Evolutionary conservation across 2,888 invertebrate genomes (phyloP), one percentile per base, ranked within the genome.

Genomic region (Drosophila gaucha): DNA sequence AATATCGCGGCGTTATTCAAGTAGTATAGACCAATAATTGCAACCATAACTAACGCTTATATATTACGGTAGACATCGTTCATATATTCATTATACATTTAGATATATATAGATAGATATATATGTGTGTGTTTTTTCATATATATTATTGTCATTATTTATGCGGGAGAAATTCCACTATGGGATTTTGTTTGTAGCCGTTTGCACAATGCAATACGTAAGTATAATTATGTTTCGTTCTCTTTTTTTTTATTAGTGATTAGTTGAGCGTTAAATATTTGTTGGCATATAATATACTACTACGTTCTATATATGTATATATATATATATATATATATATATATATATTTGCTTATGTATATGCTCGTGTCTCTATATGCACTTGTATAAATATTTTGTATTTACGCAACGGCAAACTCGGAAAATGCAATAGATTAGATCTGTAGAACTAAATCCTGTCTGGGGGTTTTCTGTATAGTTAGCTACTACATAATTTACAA

Each of bases 101-200:
- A 41, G 24, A 26, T 41, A 62, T 64, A 55, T 76, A 58, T 80
- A 62, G 35, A 49, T 33, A 9, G 66, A 60, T 68, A 56, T 31
- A 31, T 60, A 31, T 63, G 63, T 46, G 14, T 28, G 26, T 18
- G 10, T 38, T 38, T 39, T 2, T 67, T 70, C 77, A 80, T 86
- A 82, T 83, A 82, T 86, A 85, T 87, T 88, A 88, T 88, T 83
- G 88, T 83, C 88, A 83, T 86, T 79, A 83, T 80, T 88, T 71
- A 88, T 83, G 88, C 86, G 86, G 88, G 86, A 83, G 65, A 86
- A 74, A 74, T 86, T 88, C 88, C 88, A 59, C 84, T 86, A 83
- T 88, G 83, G 88, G 75, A 70, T 38, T 43, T 80, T 35, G 49
- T 49, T 65, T 78, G 59, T 70, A 64, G 57, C 54, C 47, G 41